Percentiles rank a stretch among this genome's conserved stretches.
phyloP scores from a whole-genome alignment of 1,140 invertebrate genomes.

The Pseudobourletiella spinata region DNA sequence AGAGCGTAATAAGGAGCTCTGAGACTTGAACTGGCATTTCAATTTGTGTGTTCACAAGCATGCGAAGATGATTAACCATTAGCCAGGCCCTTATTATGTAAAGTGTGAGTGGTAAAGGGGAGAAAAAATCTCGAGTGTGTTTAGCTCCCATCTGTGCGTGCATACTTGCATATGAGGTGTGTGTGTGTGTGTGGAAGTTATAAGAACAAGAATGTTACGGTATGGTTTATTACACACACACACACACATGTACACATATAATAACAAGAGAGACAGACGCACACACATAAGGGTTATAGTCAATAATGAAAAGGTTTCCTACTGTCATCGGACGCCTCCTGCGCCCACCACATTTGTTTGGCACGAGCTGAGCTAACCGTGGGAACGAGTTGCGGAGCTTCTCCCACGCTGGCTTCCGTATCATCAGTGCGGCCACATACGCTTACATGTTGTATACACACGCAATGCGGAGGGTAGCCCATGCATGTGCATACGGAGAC shows the following conservation, averaged over 20 bases:
- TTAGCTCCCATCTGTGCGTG: too few relatives aligned
- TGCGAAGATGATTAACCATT: background rate
- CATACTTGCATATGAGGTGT: too few relatives aligned
- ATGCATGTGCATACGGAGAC: background rate
- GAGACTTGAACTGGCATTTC: too few relatives aligned
- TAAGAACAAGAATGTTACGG: too few relatives aligned
- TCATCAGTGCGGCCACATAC: conserved; percentile 1
- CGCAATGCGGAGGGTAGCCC: background rate
- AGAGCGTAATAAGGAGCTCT: too few relatives aligned
- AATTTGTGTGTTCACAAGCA: background rate
- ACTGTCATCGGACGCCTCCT: conserved; percentile 25
- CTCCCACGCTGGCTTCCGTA: conserved; percentile 31
- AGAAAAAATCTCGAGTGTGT: background rate
- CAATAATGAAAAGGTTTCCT: background rate
- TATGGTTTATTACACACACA: too few relatives aligned
- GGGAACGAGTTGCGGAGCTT: conserved; percentile 29
- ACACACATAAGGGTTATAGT: too few relatives aligned
- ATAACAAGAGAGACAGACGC: too few relatives aligned
- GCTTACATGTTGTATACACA: background rate
- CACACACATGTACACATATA: too few relatives aligned
- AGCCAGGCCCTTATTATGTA: background rate
- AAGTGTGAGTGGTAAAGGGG: background rate
- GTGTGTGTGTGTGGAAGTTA: too few relatives aligned
- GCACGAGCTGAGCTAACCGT: conserved; percentile 33
- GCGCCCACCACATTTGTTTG: conserved; percentile 29